These are phyloP conservation scores for Pediacus dermestoides DNA, from an alignment of 2,888 invertebrate genomes.

Conservation along the genomic window DNA sequence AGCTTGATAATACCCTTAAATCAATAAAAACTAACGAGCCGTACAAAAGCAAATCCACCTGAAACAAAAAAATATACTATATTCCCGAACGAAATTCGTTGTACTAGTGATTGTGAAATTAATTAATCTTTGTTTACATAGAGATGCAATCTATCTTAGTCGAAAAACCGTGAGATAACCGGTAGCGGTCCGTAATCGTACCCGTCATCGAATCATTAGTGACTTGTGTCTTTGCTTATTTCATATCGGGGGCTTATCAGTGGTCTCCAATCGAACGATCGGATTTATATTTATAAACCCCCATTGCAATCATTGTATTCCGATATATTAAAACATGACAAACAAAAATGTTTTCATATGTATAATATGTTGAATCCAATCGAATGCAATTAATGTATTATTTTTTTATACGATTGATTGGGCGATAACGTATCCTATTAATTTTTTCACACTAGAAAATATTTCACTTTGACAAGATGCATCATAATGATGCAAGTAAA, in stretches of 20 bases:
- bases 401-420: constrained; percentile 16
- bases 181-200: constrained; percentile 32
- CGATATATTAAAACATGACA: constrained; percentile 23
- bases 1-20: too few relatives aligned
- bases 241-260: constrained; percentile 28
- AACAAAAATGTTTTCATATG: constrained; percentile 20
- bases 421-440: constrained; percentile 14
- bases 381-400: constrained; percentile 20
- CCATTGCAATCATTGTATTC: constrained; percentile 21
- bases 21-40: too few relatives aligned
- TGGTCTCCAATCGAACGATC: constrained; percentile 18
- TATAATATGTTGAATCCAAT: constrained; percentile 14
- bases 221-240: constrained; percentile 33
- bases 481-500: too few relatives aligned
- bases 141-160: constrained; percentile 29
- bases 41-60: too few relatives aligned
- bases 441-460: constrained; percentile 12
- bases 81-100: constrained; percentile 2
- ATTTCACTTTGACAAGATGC: too few relatives aligned
- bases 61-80: too few relatives aligned
- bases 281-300: constrained; percentile 20
- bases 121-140: constrained; percentile 29
- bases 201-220: constrained; percentile 35
- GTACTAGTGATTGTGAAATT: constrained; percentile 18
- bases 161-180: constrained; percentile 29